Conservation (phyloP, 2,888 invertebrate species). For the Parnassius orleans region DNA sequence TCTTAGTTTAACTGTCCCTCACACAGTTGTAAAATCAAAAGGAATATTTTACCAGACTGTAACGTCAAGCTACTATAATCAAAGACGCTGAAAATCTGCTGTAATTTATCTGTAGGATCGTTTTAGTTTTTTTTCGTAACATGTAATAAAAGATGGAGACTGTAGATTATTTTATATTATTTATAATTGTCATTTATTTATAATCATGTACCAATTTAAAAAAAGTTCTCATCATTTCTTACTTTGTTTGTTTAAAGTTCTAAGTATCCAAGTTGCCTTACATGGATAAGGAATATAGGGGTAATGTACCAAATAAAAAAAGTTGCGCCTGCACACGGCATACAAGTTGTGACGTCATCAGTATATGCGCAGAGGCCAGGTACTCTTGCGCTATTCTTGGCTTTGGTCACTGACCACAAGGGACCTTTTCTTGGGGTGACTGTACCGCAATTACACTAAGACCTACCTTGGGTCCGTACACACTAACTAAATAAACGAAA, state of each 20-base stretch:
- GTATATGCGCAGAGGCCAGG: conserved; percentile 58
- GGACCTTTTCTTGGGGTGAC: conserved; percentile 76
- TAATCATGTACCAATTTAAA: conserved; percentile 5
- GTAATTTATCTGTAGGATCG: too few species aligned
- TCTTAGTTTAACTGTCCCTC: too few species aligned
- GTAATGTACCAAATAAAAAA: conserved; percentile 26
- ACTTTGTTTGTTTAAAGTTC: conserved; percentile 8
- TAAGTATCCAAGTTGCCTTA: conserved; percentile 17
- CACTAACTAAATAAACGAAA: conserved; percentile 34
- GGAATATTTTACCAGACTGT: background rate
- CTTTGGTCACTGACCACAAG: conserved; percentile 76
- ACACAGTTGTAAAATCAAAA: background rate
- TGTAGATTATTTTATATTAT: background rate
- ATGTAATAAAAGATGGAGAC: too few species aligned
- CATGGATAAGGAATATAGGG: conserved; percentile 14
- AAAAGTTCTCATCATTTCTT: conserved; percentile 10
- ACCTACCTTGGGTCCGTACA: conserved; percentile 33
- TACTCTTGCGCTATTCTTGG: conserved; percentile 69
- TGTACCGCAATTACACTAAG: conserved; percentile 60
- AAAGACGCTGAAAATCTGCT: too few species aligned
- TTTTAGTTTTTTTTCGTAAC: too few species aligned
- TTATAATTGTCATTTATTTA: background rate
- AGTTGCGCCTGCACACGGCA: conserved; percentile 44
- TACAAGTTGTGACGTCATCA: conserved; percentile 58
- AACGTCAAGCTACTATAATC: background rate